Conservation (phyloP, 2,888 invertebrate genomes). For the Amaurobius ferox region DNA sequence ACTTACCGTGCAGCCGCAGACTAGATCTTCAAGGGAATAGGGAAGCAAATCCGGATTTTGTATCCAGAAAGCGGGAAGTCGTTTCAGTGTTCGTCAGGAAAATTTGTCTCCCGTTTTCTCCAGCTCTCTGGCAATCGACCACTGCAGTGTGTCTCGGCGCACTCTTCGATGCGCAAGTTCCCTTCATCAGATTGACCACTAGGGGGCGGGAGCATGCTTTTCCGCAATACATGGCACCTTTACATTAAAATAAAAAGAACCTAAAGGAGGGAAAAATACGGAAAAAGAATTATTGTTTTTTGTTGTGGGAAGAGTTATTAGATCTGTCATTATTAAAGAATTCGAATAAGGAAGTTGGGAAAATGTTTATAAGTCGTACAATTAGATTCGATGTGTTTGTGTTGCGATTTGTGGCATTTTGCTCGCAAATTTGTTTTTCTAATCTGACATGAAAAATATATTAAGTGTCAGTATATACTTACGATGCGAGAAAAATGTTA, state of each 20-base stretch:
- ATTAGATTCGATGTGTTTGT: not conserved
- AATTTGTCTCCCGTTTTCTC: constrained; percentile 24
- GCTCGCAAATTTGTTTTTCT: no score
- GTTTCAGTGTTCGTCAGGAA: not conserved
- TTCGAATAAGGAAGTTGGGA: not conserved
- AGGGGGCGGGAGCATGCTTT: constrained; percentile 36
- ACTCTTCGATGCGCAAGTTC: constrained; percentile 26
- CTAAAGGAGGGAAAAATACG: not conserved
- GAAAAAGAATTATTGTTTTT: not conserved
- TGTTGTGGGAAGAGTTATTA: not conserved
- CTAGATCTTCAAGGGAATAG: not conserved
- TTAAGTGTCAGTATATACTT: no score
- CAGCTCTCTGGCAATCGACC: constrained; percentile 53
- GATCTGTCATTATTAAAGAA: not conserved
- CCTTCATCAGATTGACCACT: constrained; percentile 24
- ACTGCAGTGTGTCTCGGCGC: constrained; percentile 66
- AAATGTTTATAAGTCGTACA: not conserved
- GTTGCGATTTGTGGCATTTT: not conserved
- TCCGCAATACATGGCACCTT: constrained; percentile 67
- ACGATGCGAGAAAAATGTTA: no score
- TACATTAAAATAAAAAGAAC: not conserved
- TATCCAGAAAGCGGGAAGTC: not conserved
- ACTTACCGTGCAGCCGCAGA: not conserved
- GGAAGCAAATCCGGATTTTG: not conserved
- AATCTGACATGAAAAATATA: no score